A percentile compares a stretch with the other conserved stretches of the same genome.
These are phyloP conservation scores for Asobara japonica DNA, from an alignment of 1,140 invertebrate genomes.

Conservation along the genomic window DNA sequence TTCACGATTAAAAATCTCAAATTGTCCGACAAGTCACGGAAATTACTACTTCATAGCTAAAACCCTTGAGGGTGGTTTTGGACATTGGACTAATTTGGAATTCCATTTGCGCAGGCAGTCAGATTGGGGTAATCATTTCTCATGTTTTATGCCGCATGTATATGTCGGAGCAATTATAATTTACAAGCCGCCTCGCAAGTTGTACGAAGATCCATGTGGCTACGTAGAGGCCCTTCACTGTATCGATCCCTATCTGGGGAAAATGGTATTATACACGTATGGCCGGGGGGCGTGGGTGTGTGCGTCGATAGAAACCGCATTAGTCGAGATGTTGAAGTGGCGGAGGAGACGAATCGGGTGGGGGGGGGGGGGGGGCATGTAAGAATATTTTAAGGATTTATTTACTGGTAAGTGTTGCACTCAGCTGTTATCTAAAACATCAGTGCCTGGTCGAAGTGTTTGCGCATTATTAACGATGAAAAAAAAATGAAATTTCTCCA, in stretches of 20 bases:
- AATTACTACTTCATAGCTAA: no score
- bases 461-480: neutral
- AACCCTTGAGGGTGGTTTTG: no score
- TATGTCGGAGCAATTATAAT: conserved; percentile 16
- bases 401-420: neutral
- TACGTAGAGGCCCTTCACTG: neutral
- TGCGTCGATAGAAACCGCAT: conserved; percentile 8
- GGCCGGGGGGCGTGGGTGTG: neutral
- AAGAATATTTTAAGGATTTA: neutral
- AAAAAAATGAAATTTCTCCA: neutral
- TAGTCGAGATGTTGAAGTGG: conserved; percentile 1
- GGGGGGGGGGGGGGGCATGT: neutral
- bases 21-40: neutral
- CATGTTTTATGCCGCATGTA: neutral
- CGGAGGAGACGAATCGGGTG: neutral
- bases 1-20: neutral
- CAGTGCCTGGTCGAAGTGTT: neutral
- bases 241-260: conserved; percentile 5
- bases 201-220: neutral
- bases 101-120: neutral
- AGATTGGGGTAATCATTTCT: neutral
- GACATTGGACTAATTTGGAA: neutral
- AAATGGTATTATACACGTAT: neutral
- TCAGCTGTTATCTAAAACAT: neutral
- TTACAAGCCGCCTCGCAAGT: neutral